Base-by-base conservation (phyloP, 2,888 invertebrate genomes). In the Trachelus iudaicus region DNA sequence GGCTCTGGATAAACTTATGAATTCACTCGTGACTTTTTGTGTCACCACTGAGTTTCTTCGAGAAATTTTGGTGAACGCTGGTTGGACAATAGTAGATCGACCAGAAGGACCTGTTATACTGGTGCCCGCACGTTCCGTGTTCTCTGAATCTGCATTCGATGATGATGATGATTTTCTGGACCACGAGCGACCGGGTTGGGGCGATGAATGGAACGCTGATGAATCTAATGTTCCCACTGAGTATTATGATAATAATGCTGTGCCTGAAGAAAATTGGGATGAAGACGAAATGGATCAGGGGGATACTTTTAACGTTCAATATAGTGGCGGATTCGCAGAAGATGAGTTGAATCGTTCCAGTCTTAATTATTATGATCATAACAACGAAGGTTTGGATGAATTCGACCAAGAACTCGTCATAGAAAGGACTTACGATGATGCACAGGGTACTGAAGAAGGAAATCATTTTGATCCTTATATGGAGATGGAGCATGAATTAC, bases 1-100 rank as follows among this genome's bases (percentile, higher is more conserved):
- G 80, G 92, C 93, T 3, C 77, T 93, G 30, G 76, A 85, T 31
- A 84, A 86, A 56, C 69, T 93, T 9, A 76, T 90, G 68, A 12
- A 79, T 0, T 73, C 82, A 37, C 81, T 90, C 31, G 75, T 77
- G 34, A 80, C 82, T 31, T 87, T 84, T 78, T 74, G 69, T n/a
- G 76, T 89, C 73, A 79, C 88, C 4, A 3, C 77, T 13, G 83
- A 86, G 23, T 71, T 77, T 1, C 80, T 91, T 4, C 82, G 82
- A 71, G 83, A 84, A 23, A 83, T 90, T 79, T 82, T 91, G 76
- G 81, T 81, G 56, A 86, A 87, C 68, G 86, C 79, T 15, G 85
- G 85, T 30, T 89, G 86, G 85, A 34, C 69, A 11, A n/a, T 91
- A 4, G 71, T 76, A 33, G 83, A 89, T 73, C 77, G 83, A 30